These are phyloP conservation scores for Glaucidium brasilianum DNA, from an alignment of 2,113 vertebrate genomes.

Conservation along the genomic window DNA sequence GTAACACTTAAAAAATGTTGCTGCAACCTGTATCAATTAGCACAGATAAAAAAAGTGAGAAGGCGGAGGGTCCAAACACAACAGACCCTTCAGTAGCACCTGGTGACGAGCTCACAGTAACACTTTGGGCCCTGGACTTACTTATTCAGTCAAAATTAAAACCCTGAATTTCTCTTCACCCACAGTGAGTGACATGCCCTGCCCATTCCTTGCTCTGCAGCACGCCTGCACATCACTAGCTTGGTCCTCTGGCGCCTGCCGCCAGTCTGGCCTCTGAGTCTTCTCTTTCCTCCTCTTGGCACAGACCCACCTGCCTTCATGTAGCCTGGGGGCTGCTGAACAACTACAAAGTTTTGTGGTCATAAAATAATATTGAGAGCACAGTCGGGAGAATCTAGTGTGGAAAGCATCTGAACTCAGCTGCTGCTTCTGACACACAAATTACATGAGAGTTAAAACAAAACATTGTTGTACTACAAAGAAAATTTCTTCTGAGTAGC, in stretches of 20 bases:
- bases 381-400: neutral
- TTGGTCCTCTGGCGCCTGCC: neutral
- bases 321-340: neutral
- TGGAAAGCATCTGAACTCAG: neutral
- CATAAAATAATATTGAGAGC: neutral
- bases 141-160: neutral
- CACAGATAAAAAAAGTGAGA: neutral
- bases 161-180: neutral
- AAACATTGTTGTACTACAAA: neutral
- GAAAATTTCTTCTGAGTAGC: neutral
- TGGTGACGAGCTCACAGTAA: neutral
- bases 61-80: neutral
- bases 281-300: neutral
- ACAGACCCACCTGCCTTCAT: neutral
- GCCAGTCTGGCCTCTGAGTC: neutral
- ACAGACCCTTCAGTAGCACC: neutral
- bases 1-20: neutral
- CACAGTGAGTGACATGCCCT: rapidly evolving
- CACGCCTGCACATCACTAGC: neutral
- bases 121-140: neutral
- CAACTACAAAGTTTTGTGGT: neutral
- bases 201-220: neutral
- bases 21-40: neutral
- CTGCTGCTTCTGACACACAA: neutral
- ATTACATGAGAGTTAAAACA: neutral